Percentiles rank a stretch among this genome's conserved stretches.
Conservation (phyloP, 1,140 invertebrate species). For the Hestina assimilis region DNA sequence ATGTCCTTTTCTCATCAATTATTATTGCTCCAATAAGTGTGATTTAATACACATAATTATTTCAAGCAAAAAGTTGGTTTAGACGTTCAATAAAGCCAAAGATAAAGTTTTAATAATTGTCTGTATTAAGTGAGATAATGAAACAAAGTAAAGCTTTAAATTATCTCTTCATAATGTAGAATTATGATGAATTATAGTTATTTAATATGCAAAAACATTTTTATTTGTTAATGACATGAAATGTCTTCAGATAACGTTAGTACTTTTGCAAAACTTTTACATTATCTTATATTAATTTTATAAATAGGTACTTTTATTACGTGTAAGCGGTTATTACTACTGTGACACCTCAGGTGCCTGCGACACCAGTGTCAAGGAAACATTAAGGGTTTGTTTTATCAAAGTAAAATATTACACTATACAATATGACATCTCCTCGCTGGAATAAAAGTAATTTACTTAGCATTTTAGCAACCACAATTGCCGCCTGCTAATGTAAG, state of each 20-base stretch:
- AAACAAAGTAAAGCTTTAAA: no score
- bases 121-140: no score
- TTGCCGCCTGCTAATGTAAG: constrained; percentile 32
- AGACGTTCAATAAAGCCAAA: no score
- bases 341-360: not conserved
- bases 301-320: not conserved
- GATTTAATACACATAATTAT: no score
- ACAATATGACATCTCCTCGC: constrained; percentile 22
- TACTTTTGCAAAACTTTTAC: not conserved
- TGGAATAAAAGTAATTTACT: constrained; percentile 46
- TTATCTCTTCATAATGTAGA: not conserved
- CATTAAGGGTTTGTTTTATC: not conserved
- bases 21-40: no score
- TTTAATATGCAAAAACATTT: not conserved
- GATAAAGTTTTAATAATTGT: no score
- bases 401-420: constrained; percentile 15
- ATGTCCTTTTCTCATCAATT: no score
- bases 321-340: not conserved
- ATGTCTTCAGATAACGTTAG: not conserved
- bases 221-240: not conserved
- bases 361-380: not conserved
- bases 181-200: not conserved
- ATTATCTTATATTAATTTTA: not conserved
- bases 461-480: constrained; percentile 41
- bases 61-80: no score